Evolutionary conservation across 2,888 invertebrate species (phyloP).

Genomic region (Schizaphis graminum): DNA sequence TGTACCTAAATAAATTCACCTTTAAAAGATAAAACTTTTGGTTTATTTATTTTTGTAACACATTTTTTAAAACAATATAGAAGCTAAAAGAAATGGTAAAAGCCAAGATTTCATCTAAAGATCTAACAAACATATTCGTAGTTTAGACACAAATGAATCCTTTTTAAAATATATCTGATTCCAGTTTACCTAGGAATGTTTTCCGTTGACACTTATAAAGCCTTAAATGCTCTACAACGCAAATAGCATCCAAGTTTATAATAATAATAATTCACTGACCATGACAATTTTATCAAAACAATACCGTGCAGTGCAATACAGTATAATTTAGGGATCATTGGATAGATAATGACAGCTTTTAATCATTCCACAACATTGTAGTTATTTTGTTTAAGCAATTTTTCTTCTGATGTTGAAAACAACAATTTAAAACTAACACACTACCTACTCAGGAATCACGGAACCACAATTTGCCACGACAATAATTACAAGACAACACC

Average conservation of each 20-base stretch:
- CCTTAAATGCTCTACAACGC: not conserved
- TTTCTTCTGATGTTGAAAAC: not conserved
- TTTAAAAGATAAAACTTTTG: not conserved
- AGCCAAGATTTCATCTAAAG: not conserved
- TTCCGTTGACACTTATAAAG: not conserved
- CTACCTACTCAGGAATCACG: not conserved
- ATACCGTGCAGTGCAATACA: not conserved
- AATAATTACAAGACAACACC: not conserved
- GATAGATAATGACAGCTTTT: not conserved
- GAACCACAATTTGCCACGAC: not conserved
- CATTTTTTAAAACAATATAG: not conserved
- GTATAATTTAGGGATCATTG: not conserved
- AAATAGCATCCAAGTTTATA: not conserved
- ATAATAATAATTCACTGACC: not conserved
- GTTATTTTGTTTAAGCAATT: not conserved
- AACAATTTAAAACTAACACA: not conserved
- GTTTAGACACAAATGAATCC: not conserved
- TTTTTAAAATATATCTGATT: not conserved
- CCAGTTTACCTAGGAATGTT: not conserved
- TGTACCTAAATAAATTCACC: not conserved
- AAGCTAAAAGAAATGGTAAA: not conserved
- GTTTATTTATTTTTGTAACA: not conserved
- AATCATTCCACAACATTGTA: not conserved
- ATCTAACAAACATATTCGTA: not conserved
- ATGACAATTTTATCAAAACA: not conserved